A percentile compares a stretch with the other conserved stretches of the same genome.
These are phyloP conservation scores for human DNA, from an alignment of 2,113 vertebrate species.

Conservation along the genomic window DNA sequence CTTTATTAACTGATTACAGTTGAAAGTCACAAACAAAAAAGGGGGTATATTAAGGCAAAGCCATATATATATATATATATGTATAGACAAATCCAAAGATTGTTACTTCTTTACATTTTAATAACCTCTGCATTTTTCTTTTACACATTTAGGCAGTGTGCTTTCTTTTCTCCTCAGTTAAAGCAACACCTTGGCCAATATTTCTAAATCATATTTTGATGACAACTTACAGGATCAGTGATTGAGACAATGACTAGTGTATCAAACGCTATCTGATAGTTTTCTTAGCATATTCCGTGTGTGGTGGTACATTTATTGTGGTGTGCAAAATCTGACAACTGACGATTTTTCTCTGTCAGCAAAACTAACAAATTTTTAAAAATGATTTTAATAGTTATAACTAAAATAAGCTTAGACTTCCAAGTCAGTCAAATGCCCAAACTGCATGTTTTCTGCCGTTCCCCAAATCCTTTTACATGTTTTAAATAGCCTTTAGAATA, in stretches of 20 bases:
- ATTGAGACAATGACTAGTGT: constrained; percentile 58
- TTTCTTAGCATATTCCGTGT: constrained; percentile 61
- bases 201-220: constrained; percentile 58
- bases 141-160: constrained; percentile 80
- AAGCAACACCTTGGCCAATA: constrained; percentile 53
- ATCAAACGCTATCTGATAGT: constrained; percentile 30
- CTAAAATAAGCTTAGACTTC: constrained; percentile 76
- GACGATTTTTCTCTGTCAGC: constrained; percentile 68
- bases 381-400: constrained; percentile 73
- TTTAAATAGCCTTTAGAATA: constrained; percentile 69
- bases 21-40: constrained; percentile 85
- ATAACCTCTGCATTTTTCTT: constrained; percentile 85
- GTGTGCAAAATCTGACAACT: constrained; percentile 69
- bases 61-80: constrained; percentile 80
- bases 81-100: constrained; percentile 75
- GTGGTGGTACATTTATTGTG: constrained; percentile 59
- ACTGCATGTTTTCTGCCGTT: constrained; percentile 74
- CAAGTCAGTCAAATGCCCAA: constrained; percentile 82
- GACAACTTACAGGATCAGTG: constrained; percentile 11
- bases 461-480: neutral
- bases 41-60: constrained; percentile 83
- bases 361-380: constrained; percentile 75
- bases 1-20: constrained; percentile 92
- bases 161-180: constrained; percentile 74
- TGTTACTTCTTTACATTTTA: constrained; percentile 84